phyloP scores from a whole-genome alignment of 37 sponge, comb jelly and placozoan genomes.

The Spongilla lacustris region DNA sequence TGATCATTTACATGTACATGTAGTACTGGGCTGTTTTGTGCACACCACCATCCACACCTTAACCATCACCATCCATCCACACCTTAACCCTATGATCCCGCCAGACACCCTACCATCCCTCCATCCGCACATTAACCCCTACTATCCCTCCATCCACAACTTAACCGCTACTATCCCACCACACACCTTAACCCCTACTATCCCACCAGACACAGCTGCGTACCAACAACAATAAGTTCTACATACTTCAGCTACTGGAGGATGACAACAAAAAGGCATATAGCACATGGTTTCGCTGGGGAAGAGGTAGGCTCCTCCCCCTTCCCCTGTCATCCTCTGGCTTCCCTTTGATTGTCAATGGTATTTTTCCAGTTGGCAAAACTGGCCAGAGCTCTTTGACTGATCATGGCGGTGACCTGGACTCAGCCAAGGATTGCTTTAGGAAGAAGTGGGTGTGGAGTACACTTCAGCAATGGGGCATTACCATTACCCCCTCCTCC shows the following conservation, averaged over 20 bases:
- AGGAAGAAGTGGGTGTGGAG: constrained; percentile 71
- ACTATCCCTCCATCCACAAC: no score
- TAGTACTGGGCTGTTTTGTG: no score
- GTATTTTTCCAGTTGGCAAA: constrained; percentile 68
- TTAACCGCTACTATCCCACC: no score
- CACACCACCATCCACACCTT: no score
- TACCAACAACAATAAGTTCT: constrained; percentile 96
- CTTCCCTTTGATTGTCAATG: constrained; percentile 8
- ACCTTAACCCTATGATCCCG: no score
- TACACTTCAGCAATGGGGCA: background rate
- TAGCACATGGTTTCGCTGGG: constrained; percentile 90
- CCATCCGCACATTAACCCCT: no score
- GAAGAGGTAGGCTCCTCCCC: constrained; percentile 65
- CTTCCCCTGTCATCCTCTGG: background rate
- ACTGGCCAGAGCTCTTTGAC: constrained; percentile 71
- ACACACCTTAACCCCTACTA: no score
- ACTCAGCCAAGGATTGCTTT: constrained; percentile 71
- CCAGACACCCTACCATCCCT: no score
- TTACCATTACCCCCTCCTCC: no score
- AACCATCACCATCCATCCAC: background rate
- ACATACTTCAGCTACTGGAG: constrained; percentile 85
- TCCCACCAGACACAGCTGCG: constrained; percentile 76
- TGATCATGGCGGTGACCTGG: constrained; percentile 64
- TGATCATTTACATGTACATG: no score
- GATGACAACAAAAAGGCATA: constrained; percentile 50